Base-by-base conservation (phyloP, 2,113 vertebrate genomes). In the Notarius quadriscutis region DNA sequence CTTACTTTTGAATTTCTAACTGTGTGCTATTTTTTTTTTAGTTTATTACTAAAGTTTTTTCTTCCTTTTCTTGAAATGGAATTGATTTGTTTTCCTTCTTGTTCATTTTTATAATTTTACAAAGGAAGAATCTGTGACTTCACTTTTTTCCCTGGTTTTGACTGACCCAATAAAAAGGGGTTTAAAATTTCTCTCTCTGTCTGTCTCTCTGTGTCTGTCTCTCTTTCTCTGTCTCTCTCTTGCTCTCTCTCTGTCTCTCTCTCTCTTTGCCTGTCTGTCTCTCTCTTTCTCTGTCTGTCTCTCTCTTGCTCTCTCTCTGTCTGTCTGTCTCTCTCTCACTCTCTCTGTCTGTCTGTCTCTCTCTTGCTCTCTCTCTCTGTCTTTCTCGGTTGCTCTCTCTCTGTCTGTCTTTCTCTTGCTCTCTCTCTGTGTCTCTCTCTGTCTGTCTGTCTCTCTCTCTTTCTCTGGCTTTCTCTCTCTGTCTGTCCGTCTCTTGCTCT, bases 381-480 rank as follows among this genome's bases (percentile, higher is more conserved):
- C 20, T 60, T 6, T 60, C 18, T 60, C 18, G n/a, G n/a, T n/a
- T n/a, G 22, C 20, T 22, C 60, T 62, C 60, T 22, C 20, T 8
- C 60, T 22, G 34, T 2, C 34, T 41, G 34, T 41, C 34, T 34
- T 1, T 34, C 8, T 22, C 7, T 53, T 34, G 2, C 34, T 41
- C 34, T 41, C 34, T 41, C 34, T 41, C 34, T 41, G 34, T 41
- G 2, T 2, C 53, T 53, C 25, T 63, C 22, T 63, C 25, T 79
- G 34, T 58, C 27, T 71, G 62, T 71, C 25, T 51, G 92, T 96
- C 98, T 97, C 97, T 98, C 94, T 96, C 88, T 94, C 94, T 34
- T 34, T 62, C 20, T 60, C 17, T 30, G 1, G 30, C 30, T 30
- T 1, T 60, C 18, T 60, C 18, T 20, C 58, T 25, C 7, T 7